Base-by-base conservation (phyloP, 2,888 invertebrate genomes). In the Pristionchus mayeri region DNA sequence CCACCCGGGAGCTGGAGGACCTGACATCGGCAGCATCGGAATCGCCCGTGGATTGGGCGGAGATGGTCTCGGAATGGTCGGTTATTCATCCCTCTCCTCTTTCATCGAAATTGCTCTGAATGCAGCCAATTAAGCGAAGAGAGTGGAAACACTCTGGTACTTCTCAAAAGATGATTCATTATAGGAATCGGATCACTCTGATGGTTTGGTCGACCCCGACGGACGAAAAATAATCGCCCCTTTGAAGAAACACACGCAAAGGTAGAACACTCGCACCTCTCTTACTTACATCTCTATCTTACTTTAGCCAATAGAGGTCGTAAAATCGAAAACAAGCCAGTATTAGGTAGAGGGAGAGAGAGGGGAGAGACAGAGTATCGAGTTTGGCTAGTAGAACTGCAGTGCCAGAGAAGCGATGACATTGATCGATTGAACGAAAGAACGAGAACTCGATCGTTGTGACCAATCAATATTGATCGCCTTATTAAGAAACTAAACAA, bases 191-290 rank as follows among this genome's bases (percentile, higher is more conserved):
- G 24, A 48, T 18, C 30, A 40, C 34, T 78, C 76, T 3, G 76
- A 78, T 50, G 84, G 84, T 16, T 52, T 84, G 21, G 54, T 84
- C 24, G 84, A 84, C 75, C 84, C 84, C 4, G 84, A 84, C 34
- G 84, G 84, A 13, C 18, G 84, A 16, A 84, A 84, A 52, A 71
- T 84, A 37, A 54, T 84, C 71, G 52, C 75, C 13, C 71, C 84
- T 54, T 63, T 84, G 9, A 84, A 75, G 54, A 50, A 71, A 24
- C 84, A 75, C 37, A 50, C 48, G 44, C 16, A 40, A 24, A 71
- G 50, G 84, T 84, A 44, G n/a, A 24, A 24, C n/a, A 71, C 37
- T 40, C n/a, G 11, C 40, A 0, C 40, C 71, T 71, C 71, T 71
- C 11, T n/a, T n/a, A 16, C n/a, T 54, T 54, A 4, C 54, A n/a